Conservation (phyloP, 2,888 invertebrate genomes). For the Cheilosia vulpina region DNA sequence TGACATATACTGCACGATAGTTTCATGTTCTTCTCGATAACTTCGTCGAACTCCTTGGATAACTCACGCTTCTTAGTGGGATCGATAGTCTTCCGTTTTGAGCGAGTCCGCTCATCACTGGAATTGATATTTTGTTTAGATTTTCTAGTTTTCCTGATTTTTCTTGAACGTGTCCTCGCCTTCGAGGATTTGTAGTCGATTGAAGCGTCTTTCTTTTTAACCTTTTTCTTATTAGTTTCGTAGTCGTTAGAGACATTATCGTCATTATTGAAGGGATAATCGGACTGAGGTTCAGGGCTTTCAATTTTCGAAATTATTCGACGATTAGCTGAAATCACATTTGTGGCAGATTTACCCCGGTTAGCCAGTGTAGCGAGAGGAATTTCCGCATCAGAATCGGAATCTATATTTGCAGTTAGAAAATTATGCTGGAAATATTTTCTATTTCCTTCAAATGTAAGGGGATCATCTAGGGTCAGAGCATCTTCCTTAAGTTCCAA, state of each 20-base stretch:
- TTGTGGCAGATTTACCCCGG: neutral
- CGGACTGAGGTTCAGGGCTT: neutral
- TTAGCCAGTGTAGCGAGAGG: slow-evolving; percentile 39
- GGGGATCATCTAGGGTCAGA: neutral
- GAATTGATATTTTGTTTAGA: slow-evolving; percentile 55
- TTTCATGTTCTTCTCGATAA: slow-evolving; percentile 72
- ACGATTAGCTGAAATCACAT: neutral
- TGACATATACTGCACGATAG: slow-evolving; percentile 76
- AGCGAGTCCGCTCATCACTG: slow-evolving; percentile 77
- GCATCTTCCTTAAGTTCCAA: slow-evolving; percentile 17
- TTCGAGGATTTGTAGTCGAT: neutral
- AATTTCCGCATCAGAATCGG: slow-evolving; percentile 48
- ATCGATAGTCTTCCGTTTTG: slow-evolving; percentile 22
- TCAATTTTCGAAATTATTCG: neutral
- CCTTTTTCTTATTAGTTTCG: neutral
- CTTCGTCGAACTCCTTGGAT: slow-evolving; percentile 74
- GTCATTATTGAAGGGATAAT: neutral
- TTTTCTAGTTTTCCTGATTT: neutral
- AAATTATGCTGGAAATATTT: neutral
- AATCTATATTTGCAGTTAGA: neutral
- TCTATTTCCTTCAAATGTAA: neutral
- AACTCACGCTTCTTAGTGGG: slow-evolving; percentile 76
- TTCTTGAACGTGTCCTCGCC: neutral
- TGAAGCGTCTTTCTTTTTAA: neutral
- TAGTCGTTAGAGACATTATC: neutral